Evolutionary conservation across 2,113 vertebrate genomes (phyloP), one percentile per base, ranked within the genome.

Genomic region (Gymnorhina tibicen): DNA sequence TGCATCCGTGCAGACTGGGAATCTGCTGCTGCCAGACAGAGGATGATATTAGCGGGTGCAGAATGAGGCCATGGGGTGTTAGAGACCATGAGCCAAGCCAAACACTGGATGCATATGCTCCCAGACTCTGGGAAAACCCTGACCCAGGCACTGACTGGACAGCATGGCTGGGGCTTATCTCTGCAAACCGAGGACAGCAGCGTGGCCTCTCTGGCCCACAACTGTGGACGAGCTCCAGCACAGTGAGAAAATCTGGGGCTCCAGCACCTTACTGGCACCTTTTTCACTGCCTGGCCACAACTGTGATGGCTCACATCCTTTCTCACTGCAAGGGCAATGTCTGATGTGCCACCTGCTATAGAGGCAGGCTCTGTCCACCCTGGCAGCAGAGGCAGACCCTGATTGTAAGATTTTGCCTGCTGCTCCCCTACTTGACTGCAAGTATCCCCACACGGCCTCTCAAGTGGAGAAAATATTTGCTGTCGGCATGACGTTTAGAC

Each of bases 101-200:
- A 84, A 62, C 4, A 10, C 17, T 52, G 46, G 75, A 69, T 93
- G 46, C 0, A 1, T 91, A 83, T 4, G 6, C 27, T 90, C 42
- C 50, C 39, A 73, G 67, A 79, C n/a, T 69, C 68, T 91, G 89
- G 73, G 80, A 95, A 93, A 91, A 64, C 30, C 55, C 79, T 1
- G 39, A 59, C 63, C 60, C 35, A 50, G 79, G 47, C 59, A 20
- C 20, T 46, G 72, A 16, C 64, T 28, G 91, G 37, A 47, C 68
- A 66, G 39, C 16, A 32, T 52, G 68, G 13, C 68, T 84, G 0
- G 1, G 39, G 32, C 41, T 93, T 93, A 70, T 91, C 76, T 87
- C 64, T 84, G 64, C 33, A 81, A 92, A 67, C 33, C 0, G 0
- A 86, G 52, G 42, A 50, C 10, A 21, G 55, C 59, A 83, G 37